These are phyloP conservation scores for Zelleria hepariella DNA, from an alignment of 2,888 invertebrate species.

Conservation along the genomic window DNA sequence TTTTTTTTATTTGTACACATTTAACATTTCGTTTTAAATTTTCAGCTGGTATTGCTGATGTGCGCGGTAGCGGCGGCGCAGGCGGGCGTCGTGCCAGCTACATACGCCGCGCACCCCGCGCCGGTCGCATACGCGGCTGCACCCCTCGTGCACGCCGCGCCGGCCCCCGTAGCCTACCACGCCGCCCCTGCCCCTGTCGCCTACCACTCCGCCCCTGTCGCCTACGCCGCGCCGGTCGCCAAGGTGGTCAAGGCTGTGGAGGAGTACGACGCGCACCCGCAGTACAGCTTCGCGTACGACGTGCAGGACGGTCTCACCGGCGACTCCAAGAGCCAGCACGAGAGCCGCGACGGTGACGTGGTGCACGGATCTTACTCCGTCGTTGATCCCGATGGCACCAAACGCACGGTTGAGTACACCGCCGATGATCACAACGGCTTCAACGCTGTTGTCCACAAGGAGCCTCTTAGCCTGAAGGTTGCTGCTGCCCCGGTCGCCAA, in stretches of 20 bases:
- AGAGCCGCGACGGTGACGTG: constrained; percentile 74
- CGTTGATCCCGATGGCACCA: constrained; percentile 75
- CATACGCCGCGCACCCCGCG: constrained; percentile 34
- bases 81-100: constrained; percentile 38
- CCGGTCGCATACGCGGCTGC: constrained; percentile 28
- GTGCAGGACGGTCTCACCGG: constrained; percentile 76
- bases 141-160: constrained; percentile 22
- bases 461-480: constrained; percentile 64
- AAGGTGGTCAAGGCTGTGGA: constrained; percentile 49
- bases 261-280: constrained; percentile 74
- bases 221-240: constrained; percentile 29
- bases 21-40: constrained; percentile 6
- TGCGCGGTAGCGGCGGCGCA: constrained; percentile 45
- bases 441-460: constrained; percentile 70
- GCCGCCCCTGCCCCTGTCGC: constrained; percentile 22
- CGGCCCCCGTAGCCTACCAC: constrained; percentile 37
- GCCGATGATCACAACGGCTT: constrained; percentile 29
- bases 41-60: constrained; percentile 45
- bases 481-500: constrained; percentile 32
- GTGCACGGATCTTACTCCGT: constrained; percentile 77
- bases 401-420: constrained; percentile 75
- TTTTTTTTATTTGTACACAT: background rate
- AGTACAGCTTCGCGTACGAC: constrained; percentile 78
- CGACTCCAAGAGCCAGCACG: constrained; percentile 64
- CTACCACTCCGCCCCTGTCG: constrained; percentile 21